These are phyloP conservation scores for Neodiprion lecontei DNA, from an alignment of 1,140 invertebrate genomes.

Conservation along the genomic window DNA sequence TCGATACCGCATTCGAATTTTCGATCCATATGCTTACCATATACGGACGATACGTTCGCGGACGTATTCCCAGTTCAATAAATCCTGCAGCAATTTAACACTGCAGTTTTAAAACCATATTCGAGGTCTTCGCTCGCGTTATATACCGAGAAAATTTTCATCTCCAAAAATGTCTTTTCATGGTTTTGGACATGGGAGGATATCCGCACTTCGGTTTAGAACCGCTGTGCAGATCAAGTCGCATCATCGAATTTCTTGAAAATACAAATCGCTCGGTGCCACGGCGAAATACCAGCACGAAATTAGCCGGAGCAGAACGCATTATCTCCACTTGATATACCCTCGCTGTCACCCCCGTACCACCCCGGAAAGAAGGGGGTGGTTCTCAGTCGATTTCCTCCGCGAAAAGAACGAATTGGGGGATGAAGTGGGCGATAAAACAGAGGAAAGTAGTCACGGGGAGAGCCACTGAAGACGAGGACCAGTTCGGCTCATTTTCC, in stretches of 20 bases:
- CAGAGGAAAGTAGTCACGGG: background rate
- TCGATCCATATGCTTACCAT: too few species aligned
- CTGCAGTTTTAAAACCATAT: too few species aligned
- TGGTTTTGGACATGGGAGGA: too few species aligned
- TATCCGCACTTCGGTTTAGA: background rate
- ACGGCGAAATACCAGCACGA: conserved; percentile 33
- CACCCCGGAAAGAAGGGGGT: conserved; percentile 21
- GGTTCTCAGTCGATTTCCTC: conserved; percentile 37
- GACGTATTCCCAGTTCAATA: too few species aligned
- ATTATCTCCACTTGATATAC: conserved; percentile 59
- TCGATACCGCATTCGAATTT: too few species aligned
- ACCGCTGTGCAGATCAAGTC: background rate
- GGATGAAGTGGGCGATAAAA: background rate
- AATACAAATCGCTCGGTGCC: conserved; percentile 33
- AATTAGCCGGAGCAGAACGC: conserved; percentile 58
- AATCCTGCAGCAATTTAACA: too few species aligned
- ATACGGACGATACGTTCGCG: too few species aligned
- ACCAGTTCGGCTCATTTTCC: conserved; percentile 30
- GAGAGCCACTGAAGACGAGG: background rate
- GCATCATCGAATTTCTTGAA: conserved; percentile 21
- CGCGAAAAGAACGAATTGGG: background rate
- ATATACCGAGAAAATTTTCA: too few species aligned
- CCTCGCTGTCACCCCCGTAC: conserved; percentile 15
- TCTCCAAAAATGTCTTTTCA: too few species aligned
- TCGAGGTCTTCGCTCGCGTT: too few species aligned